Evolutionary conservation across 2,797 vertebrate species (phyloP).

Genomic region (Balearica regulorum): DNA sequence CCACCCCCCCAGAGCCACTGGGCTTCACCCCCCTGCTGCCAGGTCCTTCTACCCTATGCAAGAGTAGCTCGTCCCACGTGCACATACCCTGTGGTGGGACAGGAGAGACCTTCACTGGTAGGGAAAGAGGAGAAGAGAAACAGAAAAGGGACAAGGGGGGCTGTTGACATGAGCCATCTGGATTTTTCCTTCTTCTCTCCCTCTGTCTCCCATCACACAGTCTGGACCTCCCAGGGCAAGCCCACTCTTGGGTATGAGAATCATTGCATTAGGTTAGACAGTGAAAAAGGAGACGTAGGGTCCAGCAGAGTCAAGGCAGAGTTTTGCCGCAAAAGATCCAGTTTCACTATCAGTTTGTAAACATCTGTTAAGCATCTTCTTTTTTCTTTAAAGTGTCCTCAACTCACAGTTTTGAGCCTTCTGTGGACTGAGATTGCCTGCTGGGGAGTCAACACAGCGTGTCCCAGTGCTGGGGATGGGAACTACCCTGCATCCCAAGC

Average conservation of each 20-base stretch:
- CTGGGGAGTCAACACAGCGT: background rate
- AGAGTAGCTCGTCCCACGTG: background rate
- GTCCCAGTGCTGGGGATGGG: background rate
- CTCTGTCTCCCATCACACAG: background rate
- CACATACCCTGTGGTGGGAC: background rate
- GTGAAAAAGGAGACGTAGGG: background rate
- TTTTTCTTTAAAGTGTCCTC: background rate
- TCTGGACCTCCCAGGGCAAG: background rate
- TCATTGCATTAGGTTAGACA: background rate
- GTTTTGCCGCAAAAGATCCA: background rate
- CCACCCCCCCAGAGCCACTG: rapidly evolving
- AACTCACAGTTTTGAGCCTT: background rate
- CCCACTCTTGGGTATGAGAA: background rate
- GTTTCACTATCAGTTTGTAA: background rate
- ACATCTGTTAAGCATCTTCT: background rate
- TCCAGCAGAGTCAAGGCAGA: background rate
- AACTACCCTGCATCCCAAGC: background rate
- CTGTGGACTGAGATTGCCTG: background rate
- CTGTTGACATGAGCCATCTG: background rate
- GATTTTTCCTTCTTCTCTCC: background rate
- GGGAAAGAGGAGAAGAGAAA: background rate
- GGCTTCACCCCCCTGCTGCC: background rate
- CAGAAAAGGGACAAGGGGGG: background rate
- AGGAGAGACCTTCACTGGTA: background rate
- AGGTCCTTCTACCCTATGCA: background rate